These are phyloP conservation scores for Drosophila simulans DNA, from an alignment of 1,140 invertebrate genomes.

Conservation along the genomic window DNA sequence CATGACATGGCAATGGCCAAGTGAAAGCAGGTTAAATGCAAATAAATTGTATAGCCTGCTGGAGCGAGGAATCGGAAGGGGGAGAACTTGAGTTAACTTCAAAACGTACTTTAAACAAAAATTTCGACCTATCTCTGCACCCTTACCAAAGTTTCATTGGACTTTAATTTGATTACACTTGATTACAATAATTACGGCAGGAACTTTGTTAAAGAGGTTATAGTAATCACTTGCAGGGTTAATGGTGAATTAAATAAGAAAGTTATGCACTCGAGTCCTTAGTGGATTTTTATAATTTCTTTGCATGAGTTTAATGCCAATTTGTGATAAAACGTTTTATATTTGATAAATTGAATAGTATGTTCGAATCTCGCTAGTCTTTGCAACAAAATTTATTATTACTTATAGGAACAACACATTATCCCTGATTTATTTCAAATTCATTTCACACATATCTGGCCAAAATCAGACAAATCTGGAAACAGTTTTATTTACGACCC, in stretches of 20 bases:
- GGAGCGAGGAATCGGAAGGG: not conserved
- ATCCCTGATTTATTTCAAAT: slow-evolving; percentile 25
- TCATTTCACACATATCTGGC: slow-evolving; percentile 27
- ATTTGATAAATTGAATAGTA: too few relatives aligned
- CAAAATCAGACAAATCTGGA: slow-evolving; percentile 14
- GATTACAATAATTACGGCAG: slow-evolving; percentile 67
- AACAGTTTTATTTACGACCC: slow-evolving; percentile 31
- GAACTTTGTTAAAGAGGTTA: slow-evolving; percentile 37
- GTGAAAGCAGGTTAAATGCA: slow-evolving; percentile 82
- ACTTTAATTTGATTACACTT: slow-evolving; percentile 75
- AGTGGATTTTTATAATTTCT: not conserved
- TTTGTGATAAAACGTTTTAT: not conserved
- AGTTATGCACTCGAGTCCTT: not conserved
- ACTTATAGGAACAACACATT: not conserved
- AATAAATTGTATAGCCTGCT: slow-evolving; percentile 66
- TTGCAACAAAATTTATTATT: not conserved
- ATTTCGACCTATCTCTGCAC: slow-evolving; percentile 11
- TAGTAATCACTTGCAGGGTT: slow-evolving; percentile 19
- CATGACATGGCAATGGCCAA: slow-evolving; percentile 71
- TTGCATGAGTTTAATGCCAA: not conserved
- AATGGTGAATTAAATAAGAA: slow-evolving; percentile 20
- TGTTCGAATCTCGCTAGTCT: too few relatives aligned
- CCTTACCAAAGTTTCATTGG: slow-evolving; percentile 25
- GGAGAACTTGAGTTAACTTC: slow-evolving; percentile 17
- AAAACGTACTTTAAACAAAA: slow-evolving; percentile 40